Percentiles rank a stretch among this genome's conserved stretches.
phyloP scores from a whole-genome alignment of 2,113 vertebrate genomes.

The Oreamnos americanus region DNA sequence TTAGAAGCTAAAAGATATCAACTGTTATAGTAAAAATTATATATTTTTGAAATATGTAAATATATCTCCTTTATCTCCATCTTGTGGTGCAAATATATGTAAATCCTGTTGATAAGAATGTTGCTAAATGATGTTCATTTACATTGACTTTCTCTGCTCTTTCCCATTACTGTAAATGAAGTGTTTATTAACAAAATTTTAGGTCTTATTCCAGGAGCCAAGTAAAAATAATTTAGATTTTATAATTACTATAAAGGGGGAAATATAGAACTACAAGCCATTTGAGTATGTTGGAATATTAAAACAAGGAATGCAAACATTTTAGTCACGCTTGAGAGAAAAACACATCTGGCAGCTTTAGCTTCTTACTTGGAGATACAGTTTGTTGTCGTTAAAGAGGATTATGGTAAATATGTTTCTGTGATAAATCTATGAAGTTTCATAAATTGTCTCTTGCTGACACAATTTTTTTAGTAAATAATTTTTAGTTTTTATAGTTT shows the following conservation, averaged over 20 bases:
- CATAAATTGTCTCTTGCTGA: background rate
- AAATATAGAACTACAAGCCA: background rate
- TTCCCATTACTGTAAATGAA: background rate
- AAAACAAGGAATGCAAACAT: background rate
- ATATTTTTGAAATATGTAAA: background rate
- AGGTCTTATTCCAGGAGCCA: background rate
- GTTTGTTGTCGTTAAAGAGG: background rate
- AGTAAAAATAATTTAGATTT: background rate
- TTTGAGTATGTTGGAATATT: background rate
- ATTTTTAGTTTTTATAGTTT: background rate
- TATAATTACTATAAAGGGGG: background rate
- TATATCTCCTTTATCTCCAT: conserved; percentile 74
- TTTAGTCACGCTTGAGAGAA: background rate
- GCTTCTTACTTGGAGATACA: background rate
- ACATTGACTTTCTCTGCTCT: background rate
- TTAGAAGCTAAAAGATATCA: background rate
- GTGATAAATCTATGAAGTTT: background rate
- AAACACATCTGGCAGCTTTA: background rate
- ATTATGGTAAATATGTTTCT: background rate
- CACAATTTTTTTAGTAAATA: background rate
- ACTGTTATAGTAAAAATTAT: background rate
- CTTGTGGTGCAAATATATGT: conserved; percentile 68
- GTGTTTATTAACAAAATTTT: background rate
- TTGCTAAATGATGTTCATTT: background rate
- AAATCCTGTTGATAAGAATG: background rate